Base-by-base conservation (phyloP, 2,113 vertebrate genomes). In the Leptosomus discolor region DNA sequence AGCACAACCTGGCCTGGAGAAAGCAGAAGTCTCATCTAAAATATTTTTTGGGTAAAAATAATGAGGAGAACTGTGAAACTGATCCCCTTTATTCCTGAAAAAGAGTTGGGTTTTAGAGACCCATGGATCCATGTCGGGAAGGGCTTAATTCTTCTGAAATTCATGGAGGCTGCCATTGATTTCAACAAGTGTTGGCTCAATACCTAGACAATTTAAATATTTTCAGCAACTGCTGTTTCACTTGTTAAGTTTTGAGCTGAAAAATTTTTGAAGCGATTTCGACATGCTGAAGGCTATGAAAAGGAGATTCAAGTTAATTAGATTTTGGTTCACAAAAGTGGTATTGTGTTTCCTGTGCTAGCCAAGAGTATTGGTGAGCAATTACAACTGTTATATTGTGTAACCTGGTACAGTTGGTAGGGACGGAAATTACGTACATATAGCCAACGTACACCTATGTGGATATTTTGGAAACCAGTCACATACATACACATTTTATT, bases 251-350 rank as follows among this genome's bases (percentile, higher is more conserved):
- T 86, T 65, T 51, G 81, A 81, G 56, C 51, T 56, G 63, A 58
- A 84, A 79, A 77, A 45, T 10, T 65, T 70, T 4, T 34, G 24
- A 79, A 88, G 58, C 53, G 5, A 71, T 75, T 87, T 89, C 10
- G 4, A 4, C 92, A 32, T 64, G 39, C 51, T 54, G 39, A 60
- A 63, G 73, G 70, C 75, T 78, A 23, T n/a, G 64, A 74, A 78
- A 74, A 93, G 71, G 57, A 94, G 32, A 45, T 89, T 77, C 48
- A 81, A 84, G 63, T 77, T 83, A 78, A 91, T 93, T 88, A 94
- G 48, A 41, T 89, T 94, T 81, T 85, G 60, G 22, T 71, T 48
- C 43, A 73, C 80, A 94, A 57, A 81, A 63, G 77, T 5, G 1
- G 29, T 67, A 69, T 92, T 94, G 57, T 87, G 36, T 53, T 75